These are phyloP conservation scores for Amblyjoppa proteus DNA, from an alignment of 2,888 invertebrate genomes.

Conservation along the genomic window DNA sequence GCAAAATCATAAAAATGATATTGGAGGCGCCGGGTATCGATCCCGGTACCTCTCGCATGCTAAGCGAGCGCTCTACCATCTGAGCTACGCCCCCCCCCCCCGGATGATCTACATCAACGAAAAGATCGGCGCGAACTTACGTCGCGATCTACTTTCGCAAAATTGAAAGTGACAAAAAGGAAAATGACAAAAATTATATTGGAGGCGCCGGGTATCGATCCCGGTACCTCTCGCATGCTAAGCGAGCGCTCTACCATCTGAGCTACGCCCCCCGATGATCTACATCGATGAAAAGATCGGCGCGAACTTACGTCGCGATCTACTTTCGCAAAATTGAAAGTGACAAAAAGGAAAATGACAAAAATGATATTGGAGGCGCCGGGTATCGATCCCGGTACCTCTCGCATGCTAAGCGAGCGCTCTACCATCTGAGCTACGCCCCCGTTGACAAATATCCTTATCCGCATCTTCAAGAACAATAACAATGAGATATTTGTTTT, in stretches of 20 bases:
- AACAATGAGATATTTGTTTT: slow-evolving; percentile 46
- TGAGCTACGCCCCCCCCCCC: slow-evolving; percentile 73
- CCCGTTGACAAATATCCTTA: neutral
- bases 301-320: slow-evolving; percentile 55
- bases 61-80: slow-evolving; percentile 76
- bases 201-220: slow-evolving; percentile 74
- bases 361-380: slow-evolving; percentile 72
- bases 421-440: slow-evolving; percentile 75
- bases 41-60: slow-evolving; percentile 73
- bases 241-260: slow-evolving; percentile 76
- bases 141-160: too few relatives aligned
- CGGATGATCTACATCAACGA: too few relatives aligned
- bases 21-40: slow-evolving; percentile 74
- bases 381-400: slow-evolving; percentile 73
- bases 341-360: neutral
- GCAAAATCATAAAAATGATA: slow-evolving; percentile 60
- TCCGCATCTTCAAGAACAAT: neutral
- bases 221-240: slow-evolving; percentile 73
- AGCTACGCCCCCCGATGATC: slow-evolving; percentile 66
- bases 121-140: too few relatives aligned
- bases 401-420: slow-evolving; percentile 75
- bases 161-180: too few relatives aligned
- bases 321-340: neutral
- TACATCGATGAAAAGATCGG: neutral
- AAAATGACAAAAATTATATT: slow-evolving; percentile 64